phyloP scores from a whole-genome alignment of 2,797 vertebrate species.

The Gymnothorax reevesii region DNA sequence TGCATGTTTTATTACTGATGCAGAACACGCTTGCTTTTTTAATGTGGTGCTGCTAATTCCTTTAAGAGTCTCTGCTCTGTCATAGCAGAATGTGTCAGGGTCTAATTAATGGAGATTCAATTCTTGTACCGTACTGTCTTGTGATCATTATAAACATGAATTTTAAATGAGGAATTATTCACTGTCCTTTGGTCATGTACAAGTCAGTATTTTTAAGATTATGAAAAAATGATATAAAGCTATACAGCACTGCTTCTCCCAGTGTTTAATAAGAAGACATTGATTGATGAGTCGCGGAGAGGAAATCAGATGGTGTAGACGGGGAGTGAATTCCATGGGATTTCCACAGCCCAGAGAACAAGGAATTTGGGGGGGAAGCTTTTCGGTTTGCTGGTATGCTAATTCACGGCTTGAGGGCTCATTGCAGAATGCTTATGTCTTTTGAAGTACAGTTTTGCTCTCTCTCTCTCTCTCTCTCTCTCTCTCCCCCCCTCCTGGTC shows the following conservation, averaged over 20 bases:
- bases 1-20: neutral
- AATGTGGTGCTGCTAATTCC: neutral
- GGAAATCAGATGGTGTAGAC: constrained; percentile 37
- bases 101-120: neutral
- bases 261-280: constrained; percentile 2
- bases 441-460: constrained; percentile 2
- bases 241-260: neutral
- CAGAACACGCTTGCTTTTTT: neutral
- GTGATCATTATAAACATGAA: neutral
- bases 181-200: neutral
- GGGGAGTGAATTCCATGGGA: constrained; percentile 33
- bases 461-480: neutral
- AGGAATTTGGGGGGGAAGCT: constrained; percentile 64
- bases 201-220: neutral
- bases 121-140: neutral
- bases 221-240: neutral
- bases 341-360: constrained; percentile 42
- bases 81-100: neutral
- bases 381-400: constrained; percentile 70
- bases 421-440: constrained; percentile 23
- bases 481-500: neutral
- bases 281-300: constrained; percentile 22
- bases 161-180: neutral
- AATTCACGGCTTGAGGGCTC: constrained; percentile 66
- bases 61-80: neutral